Evolutionary conservation across 2,888 invertebrate species (phyloP).

Genomic region (Atherix ibis): DNA sequence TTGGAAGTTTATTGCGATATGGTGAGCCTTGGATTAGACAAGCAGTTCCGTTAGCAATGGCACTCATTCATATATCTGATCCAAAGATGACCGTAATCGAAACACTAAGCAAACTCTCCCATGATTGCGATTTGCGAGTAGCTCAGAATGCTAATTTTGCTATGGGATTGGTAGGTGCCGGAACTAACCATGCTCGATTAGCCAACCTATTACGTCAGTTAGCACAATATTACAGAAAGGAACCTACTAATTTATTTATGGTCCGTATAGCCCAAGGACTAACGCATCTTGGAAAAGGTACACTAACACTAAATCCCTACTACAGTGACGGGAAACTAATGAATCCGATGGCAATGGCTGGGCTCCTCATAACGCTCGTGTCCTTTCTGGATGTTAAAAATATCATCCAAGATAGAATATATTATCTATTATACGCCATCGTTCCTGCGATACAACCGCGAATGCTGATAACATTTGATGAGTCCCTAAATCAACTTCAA

Average conservation of each 20-base stretch:
- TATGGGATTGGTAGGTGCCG: slow-evolving; percentile 85
- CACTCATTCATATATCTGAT: slow-evolving; percentile 82
- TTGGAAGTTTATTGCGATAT: slow-evolving; percentile 78
- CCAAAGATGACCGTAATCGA: slow-evolving; percentile 85
- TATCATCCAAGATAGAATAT: slow-evolving; percentile 78
- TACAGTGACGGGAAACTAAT: slow-evolving; percentile 83
- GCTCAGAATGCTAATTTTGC: slow-evolving; percentile 93
- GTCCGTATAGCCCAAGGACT: slow-evolving; percentile 85
- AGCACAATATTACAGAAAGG: slow-evolving; percentile 89
- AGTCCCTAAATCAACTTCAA: slow-evolving; percentile 72
- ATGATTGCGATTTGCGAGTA: slow-evolving; percentile 87
- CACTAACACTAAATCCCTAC: slow-evolving; percentile 80
- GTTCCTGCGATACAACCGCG: slow-evolving; percentile 96
- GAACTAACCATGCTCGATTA: slow-evolving; percentile 64
- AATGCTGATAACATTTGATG: slow-evolving; percentile 90
- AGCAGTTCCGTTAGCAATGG: slow-evolving; percentile 91
- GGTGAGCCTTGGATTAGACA: slow-evolving; percentile 86
- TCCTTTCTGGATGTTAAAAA: slow-evolving; percentile 89
- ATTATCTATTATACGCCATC: slow-evolving; percentile 80
- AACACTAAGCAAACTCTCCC: slow-evolving; percentile 90
- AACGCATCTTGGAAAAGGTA: slow-evolving; percentile 92
- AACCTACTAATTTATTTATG: slow-evolving; percentile 87
- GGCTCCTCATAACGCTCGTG: slow-evolving; percentile 70
- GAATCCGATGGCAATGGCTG: slow-evolving; percentile 83
- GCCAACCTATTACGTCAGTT: slow-evolving; percentile 90